These are phyloP conservation scores for Hypselothyrea guttata DNA, from an alignment of 2,888 invertebrate species.

Conservation along the genomic window DNA sequence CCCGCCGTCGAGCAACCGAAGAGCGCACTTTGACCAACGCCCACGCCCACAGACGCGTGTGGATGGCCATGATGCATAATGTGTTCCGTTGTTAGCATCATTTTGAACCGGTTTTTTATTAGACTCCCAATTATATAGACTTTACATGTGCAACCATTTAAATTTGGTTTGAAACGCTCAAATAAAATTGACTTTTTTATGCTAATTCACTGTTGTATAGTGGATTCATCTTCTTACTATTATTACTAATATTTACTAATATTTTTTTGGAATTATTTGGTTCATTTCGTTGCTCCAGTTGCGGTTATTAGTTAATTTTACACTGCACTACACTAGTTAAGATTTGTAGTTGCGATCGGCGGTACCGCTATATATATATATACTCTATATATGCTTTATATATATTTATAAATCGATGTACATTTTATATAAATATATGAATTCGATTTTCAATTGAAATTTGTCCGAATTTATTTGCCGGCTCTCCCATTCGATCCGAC, in stretches of 20 bases:
- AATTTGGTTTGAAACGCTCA: no score
- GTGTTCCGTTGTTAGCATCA: conserved; percentile 85
- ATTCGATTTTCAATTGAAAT: no score
- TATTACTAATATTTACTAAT: not conserved
- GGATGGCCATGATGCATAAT: conserved; percentile 86
- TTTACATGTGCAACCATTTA: no score
- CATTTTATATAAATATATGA: conserved; percentile 11
- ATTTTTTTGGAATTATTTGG: conserved; percentile 8
- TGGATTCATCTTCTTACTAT: not conserved
- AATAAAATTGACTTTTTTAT: no score
- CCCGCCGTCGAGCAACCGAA: conserved; percentile 93
- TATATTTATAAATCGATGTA: conserved; percentile 6
- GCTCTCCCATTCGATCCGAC: no score
- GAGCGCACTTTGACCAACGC: conserved; percentile 87
- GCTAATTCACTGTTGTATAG: not conserved
- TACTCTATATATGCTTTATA: no score
- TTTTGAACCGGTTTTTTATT: conserved; percentile 35
- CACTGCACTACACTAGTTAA: conserved; percentile 22
- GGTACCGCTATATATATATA: no score
- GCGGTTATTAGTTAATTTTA: conserved; percentile 8
- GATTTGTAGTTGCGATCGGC: conserved; percentile 40
- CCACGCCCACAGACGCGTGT: conserved; percentile 84
- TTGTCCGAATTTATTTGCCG: no score
- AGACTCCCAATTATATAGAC: no score
- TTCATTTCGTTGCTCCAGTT: conserved; percentile 20